phyloP scores from a whole-genome alignment of 1,140 invertebrate species.

The Orchestia grillus region DNA sequence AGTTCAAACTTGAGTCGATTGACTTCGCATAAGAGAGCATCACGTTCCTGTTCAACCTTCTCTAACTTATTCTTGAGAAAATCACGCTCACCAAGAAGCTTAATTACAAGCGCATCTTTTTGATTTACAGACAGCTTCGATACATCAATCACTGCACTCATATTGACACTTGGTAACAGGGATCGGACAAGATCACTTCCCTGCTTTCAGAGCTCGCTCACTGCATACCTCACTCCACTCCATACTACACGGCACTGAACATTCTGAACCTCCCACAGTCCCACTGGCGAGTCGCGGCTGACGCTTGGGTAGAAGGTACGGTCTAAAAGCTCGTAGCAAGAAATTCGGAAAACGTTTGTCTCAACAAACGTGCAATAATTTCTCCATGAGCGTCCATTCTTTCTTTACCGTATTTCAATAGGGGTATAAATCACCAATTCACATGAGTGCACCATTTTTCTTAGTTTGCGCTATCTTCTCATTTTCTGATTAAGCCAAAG shows the following conservation, averaged over 20 bases:
- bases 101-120: conserved; percentile 63
- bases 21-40: conserved; percentile 70
- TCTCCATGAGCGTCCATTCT: not conserved
- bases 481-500: not conserved
- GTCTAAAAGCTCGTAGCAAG: not conserved
- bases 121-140: conserved; percentile 60
- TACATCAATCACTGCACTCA: conserved; percentile 54
- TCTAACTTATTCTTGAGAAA: conserved; percentile 69
- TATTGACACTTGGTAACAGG: conserved; percentile 48
- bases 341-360: not conserved
- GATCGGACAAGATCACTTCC: conserved; percentile 59
- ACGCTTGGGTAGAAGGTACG: not conserved
- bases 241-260: conserved; percentile 58
- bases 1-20: conserved; percentile 70
- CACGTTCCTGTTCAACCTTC: conserved; percentile 69
- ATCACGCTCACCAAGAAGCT: conserved; percentile 62
- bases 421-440: not conserved
- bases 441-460: not conserved
- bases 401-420: not conserved
- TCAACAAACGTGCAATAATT: not conserved
- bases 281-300: no score
- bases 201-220: conserved; percentile 59
- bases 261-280: no score
- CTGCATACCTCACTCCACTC: conserved; percentile 59
- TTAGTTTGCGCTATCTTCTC: not conserved